Base-by-base conservation (phyloP, 2,888 invertebrate species). In the Diarsia brunnea region DNA sequence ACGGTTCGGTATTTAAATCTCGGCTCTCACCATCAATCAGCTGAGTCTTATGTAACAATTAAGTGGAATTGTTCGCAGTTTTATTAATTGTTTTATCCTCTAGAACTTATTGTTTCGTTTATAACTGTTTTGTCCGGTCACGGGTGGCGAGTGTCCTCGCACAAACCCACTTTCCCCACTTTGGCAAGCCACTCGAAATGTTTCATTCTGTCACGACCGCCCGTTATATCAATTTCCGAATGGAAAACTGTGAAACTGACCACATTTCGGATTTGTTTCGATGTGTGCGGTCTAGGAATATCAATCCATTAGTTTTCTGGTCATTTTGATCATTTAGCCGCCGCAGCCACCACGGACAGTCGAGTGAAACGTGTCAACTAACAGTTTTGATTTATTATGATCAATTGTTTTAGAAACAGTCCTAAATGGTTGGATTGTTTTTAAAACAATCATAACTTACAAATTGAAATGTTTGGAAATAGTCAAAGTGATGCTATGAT, bases 141-240 rank as follows among this genome's bases (percentile, higher is more conserved):
- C 91, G 92, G 90, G 89, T 91, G 84, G 86, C 88, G 83, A 82
- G 84, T 90, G 92, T 89, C 93, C 92, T 93, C 91, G 93, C 85
- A 81, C 86, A 81, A 86, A 86, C 89, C 89, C 88, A 92, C 94
- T 94, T 94, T 94, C 93, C 89, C 92, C 88, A 75, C 86, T 93
- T 93, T 91, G 90, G 91, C 91, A 92, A 92, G 88, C 88, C 81
- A 84, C 82, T 88, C 81, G 82, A 87, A 89, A 88, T 88, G 83
- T 89, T 90, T 90, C 87, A 89, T 87, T 89, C 86, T 86, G 90
- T 88, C 89, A 88, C 86, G 88, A 90, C 83, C 81, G 83, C 81
- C 84, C 78, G 86, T 87, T 86, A 82, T 87, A 82, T 86, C 81
- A 80, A 86, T 87, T 88, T 85, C 78, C 84, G 86, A 90, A 88